A percentile compares a stretch with the other conserved stretches of the same genome.
phyloP scores from a whole-genome alignment of 2,113 vertebrate species.

The Passerina amoena region DNA sequence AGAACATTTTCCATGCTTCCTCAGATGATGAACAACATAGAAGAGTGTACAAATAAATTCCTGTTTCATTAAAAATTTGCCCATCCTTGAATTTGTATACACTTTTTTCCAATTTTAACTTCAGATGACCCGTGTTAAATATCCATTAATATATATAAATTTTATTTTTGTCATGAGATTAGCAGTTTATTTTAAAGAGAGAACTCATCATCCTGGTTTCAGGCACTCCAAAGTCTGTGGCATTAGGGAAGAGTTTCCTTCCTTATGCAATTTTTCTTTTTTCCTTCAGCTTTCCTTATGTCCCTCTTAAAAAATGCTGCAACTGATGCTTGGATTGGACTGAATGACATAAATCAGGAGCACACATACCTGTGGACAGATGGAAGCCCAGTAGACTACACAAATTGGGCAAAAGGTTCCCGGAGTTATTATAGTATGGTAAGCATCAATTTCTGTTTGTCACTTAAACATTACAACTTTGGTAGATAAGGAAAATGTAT shows the following conservation, averaged over 20 bases:
- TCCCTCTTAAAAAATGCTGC: constrained; percentile 71
- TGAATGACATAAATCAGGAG: constrained; percentile 89
- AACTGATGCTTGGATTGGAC: constrained; percentile 84
- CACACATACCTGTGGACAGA: constrained; percentile 91
- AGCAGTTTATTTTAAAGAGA: background rate
- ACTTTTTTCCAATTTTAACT: background rate
- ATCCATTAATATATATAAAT: background rate
- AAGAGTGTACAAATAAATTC: background rate
- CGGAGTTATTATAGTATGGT: constrained; percentile 60
- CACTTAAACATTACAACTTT: background rate
- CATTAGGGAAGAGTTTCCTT: background rate
- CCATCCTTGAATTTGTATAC: background rate
- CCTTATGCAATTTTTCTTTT: background rate
- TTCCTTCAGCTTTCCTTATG: constrained; percentile 85
- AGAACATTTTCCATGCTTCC: background rate
- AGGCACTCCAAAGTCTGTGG: background rate
- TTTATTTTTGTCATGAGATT: background rate
- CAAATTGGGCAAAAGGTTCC: constrained; percentile 92
- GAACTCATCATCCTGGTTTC: background rate
- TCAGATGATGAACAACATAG: background rate
- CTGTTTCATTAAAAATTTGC: background rate
- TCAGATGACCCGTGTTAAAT: background rate
- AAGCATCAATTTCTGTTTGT: background rate
- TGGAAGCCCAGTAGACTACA: constrained; percentile 83
- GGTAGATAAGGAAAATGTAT: background rate